These are phyloP conservation scores for Tiliacea citrago DNA, from an alignment of 2,888 invertebrate species.

Conservation along the genomic window DNA sequence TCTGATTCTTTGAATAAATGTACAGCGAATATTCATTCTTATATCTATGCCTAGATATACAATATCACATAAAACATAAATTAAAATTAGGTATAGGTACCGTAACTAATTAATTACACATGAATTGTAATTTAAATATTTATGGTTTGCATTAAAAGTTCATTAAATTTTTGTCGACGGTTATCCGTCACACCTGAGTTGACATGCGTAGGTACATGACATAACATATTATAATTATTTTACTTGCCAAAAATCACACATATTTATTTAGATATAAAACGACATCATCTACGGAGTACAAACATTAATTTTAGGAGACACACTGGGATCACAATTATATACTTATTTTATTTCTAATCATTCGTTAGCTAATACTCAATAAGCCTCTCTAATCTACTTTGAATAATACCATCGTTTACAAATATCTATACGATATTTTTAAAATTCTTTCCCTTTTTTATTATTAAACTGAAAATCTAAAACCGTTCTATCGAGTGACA, in stretches of 20 bases:
- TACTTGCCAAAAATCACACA: slow-evolving; percentile 45
- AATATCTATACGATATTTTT: slow-evolving; percentile 60
- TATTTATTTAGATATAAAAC: slow-evolving; percentile 52
- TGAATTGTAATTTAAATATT: slow-evolving; percentile 6
- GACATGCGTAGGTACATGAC: too few relatives aligned
- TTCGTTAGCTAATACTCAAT: slow-evolving; percentile 64
- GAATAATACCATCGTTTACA: slow-evolving; percentile 63
- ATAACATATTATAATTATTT: slow-evolving; percentile 22
- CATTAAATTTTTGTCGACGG: background rate
- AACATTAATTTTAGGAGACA: slow-evolving; percentile 76
- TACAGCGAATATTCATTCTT: slow-evolving; percentile 62
- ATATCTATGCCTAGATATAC: slow-evolving; percentile 42
- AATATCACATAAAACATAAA: slow-evolving; percentile 42
- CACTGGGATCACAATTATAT: slow-evolving; percentile 79
- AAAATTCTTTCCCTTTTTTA: slow-evolving; percentile 50
- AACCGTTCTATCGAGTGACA: slow-evolving; percentile 35
- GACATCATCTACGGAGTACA: slow-evolving; percentile 62
- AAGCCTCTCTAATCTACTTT: slow-evolving; percentile 61
- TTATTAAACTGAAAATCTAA: slow-evolving; percentile 33
- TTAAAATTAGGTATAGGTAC: background rate
- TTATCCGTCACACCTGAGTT: background rate
- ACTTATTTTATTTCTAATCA: slow-evolving; percentile 56
- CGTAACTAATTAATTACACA: slow-evolving; percentile 1
- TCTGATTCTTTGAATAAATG: slow-evolving; percentile 64
- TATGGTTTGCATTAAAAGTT: slow-evolving; percentile 13